Conservation (phyloP, 2,888 invertebrate species). For the Poecilus cupreus region DNA sequence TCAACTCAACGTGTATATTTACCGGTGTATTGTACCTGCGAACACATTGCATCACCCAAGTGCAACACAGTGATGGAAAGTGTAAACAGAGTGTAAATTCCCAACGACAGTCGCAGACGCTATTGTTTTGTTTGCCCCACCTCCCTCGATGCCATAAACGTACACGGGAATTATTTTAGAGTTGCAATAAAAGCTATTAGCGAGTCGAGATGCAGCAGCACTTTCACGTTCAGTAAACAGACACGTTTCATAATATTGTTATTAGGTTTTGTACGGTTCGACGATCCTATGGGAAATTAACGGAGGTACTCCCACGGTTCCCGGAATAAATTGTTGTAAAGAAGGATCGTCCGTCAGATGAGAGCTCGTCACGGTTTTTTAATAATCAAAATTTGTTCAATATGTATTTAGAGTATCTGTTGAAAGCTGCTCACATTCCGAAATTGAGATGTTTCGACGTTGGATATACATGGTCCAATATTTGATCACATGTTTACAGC, state of each 20-base stretch:
- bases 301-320: neutral
- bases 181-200: constrained; percentile 58
- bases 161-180: constrained; percentile 58
- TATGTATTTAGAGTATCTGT: no score
- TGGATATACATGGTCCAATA: no score
- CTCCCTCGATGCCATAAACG: constrained; percentile 41
- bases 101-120: constrained; percentile 16
- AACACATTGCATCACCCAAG: neutral
- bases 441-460: no score
- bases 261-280: constrained; percentile 28
- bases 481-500: no score
- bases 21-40: neutral
- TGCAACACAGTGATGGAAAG: constrained; percentile 6
- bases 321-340: neutral
- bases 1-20: neutral
- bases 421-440: no score
- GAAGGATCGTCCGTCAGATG: neutral
- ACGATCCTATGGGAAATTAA: constrained; percentile 37
- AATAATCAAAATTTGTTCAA: no score
- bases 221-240: constrained; percentile 52
- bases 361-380: neutral
- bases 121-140: constrained; percentile 17
- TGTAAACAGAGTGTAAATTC: constrained; percentile 34
- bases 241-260: constrained; percentile 49
- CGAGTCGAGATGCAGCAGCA: constrained; percentile 26